Evolutionary conservation across 2,113 vertebrate species (phyloP).

Genomic region (Pachypanchax playfairii): DNA sequence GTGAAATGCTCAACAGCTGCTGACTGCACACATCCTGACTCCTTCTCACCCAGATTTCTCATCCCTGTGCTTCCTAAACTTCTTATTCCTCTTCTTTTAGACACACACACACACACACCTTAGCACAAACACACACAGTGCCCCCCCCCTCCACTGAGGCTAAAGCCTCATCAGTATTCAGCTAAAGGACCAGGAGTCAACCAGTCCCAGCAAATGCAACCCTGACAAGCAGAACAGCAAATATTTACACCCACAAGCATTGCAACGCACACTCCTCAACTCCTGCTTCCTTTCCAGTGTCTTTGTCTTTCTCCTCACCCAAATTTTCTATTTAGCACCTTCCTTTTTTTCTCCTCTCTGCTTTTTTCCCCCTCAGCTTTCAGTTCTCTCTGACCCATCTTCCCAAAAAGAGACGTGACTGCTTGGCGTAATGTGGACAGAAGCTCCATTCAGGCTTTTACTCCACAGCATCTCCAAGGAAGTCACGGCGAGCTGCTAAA

Average conservation of each 20-base stretch:
- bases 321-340: constrained; percentile 18
- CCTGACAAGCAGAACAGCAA: constrained; percentile 83
- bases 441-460: constrained; percentile 69
- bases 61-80: constrained; percentile 44
- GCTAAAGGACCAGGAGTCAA: constrained; percentile 69
- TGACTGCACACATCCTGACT: constrained; percentile 36
- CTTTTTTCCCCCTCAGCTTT: constrained; percentile 19
- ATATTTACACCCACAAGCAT: constrained; percentile 79
- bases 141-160: constrained; percentile 40
- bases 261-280: constrained; percentile 38
- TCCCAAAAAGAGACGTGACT: constrained; percentile 49
- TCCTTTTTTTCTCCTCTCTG: constrained; percentile 10
- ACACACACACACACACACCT: constrained; percentile 1
- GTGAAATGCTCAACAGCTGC: constrained; percentile 57
- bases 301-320: constrained; percentile 28
- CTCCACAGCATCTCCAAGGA: constrained; percentile 50
- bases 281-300: constrained; percentile 23
- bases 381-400: constrained; percentile 10
- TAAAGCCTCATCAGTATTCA: constrained; percentile 77
- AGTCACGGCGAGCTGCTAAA: constrained; percentile 60
- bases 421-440: constrained; percentile 61
- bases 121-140: constrained; percentile 23
- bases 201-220: constrained; percentile 70
- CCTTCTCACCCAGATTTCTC: constrained; percentile 37
- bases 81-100: constrained; percentile 21